phyloP scores from a whole-genome alignment of 2,113 vertebrate species.

The Alaudala cheleensis region DNA sequence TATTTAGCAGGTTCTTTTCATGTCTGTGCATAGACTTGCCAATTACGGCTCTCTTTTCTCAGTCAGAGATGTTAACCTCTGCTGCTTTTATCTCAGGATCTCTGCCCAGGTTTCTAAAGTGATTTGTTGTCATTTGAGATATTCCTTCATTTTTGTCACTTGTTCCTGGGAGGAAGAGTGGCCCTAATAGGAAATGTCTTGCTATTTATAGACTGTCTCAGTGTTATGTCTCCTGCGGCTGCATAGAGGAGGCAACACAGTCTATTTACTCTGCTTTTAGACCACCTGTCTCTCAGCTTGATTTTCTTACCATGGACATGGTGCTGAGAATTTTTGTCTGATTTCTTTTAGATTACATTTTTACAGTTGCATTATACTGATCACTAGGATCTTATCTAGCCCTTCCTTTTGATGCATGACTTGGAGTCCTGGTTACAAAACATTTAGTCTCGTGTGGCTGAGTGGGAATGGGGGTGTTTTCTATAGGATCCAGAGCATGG shows the following conservation, averaged over 20 bases:
- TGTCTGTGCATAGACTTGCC: neutral
- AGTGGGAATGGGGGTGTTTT: neutral
- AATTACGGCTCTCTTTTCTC: constrained; percentile 15
- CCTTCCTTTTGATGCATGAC: neutral
- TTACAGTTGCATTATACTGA: neutral
- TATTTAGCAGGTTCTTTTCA: constrained; percentile 23
- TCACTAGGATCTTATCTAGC: neutral
- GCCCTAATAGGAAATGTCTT: constrained; percentile 9
- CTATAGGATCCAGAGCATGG: neutral
- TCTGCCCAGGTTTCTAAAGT: constrained; percentile 30
- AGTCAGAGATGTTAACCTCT: constrained; percentile 1
- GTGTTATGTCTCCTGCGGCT: constrained; percentile 5
- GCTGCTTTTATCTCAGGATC: constrained; percentile 14
- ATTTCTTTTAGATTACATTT: neutral
- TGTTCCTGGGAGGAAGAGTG: constrained; percentile 11
- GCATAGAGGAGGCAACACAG: neutral
- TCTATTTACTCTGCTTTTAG: constrained; percentile 24
- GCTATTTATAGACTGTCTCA: neutral
- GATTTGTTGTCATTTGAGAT: constrained; percentile 37
- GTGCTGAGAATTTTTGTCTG: neutral
- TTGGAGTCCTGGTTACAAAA: neutral
- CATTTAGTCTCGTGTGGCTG: neutral
- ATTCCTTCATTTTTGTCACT: constrained; percentile 29
- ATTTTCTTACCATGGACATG: neutral
- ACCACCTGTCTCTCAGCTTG: neutral